phyloP scores from a whole-genome alignment of 2,113 vertebrate genomes.

The Pionites leucogaster region DNA sequence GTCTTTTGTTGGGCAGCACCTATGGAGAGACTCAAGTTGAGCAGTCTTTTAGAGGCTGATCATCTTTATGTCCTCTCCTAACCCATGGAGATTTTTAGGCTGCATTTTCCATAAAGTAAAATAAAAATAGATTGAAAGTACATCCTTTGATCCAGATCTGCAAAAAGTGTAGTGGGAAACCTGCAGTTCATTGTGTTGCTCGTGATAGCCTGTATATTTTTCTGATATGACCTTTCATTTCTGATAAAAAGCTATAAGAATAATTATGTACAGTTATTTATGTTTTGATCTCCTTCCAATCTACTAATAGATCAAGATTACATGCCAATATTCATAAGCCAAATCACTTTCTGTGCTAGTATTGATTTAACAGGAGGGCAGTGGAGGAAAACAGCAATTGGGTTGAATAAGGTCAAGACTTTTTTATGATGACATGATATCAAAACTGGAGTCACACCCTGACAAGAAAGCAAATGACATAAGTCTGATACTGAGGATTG shows the following conservation, averaged over 20 bases:
- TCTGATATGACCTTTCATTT: background rate
- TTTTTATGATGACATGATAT: background rate
- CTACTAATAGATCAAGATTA: background rate
- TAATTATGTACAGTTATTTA: background rate
- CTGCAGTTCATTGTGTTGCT: background rate
- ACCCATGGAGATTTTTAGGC: background rate
- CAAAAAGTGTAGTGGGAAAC: background rate
- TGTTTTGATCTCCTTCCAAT: background rate
- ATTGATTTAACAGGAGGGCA: background rate
- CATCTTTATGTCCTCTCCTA: background rate
- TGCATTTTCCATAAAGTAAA: background rate
- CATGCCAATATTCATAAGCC: background rate
- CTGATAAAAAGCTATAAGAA: background rate
- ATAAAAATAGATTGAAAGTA: background rate
- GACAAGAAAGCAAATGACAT: background rate
- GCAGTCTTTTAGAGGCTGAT: background rate
- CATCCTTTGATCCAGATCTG: background rate
- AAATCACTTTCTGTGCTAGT: background rate
- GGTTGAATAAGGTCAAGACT: background rate
- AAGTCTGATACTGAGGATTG: background rate
- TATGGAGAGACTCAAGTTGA: background rate
- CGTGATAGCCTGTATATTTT: background rate
- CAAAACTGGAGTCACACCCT: background rate
- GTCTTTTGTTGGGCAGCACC: background rate
- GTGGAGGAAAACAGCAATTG: background rate